These are phyloP conservation scores for Ennomos quercinarius DNA, from an alignment of 2,888 invertebrate genomes.

Conservation along the genomic window DNA sequence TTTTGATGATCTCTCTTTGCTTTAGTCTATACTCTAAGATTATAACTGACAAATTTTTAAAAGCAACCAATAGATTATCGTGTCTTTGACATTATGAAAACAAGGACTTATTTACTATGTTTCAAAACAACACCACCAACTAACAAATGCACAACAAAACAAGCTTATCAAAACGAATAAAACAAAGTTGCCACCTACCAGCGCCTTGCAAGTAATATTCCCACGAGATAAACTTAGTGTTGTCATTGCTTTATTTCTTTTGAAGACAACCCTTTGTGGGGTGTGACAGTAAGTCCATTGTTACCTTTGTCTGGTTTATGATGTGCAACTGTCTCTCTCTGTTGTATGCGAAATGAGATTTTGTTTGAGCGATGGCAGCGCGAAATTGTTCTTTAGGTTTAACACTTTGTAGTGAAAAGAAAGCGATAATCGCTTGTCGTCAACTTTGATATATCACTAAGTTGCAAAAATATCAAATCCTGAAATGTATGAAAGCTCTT, in stretches of 20 bases:
- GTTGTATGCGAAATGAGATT: constrained; percentile 42
- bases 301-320: constrained; percentile 67
- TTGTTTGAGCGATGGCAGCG: constrained; percentile 22
- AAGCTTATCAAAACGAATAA: constrained; percentile 21
- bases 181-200: constrained; percentile 31
- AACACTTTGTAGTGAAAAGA: constrained; percentile 11
- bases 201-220: constrained; percentile 37
- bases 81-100: too few species aligned
- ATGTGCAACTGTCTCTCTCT: constrained; percentile 56
- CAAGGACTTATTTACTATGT: too few species aligned
- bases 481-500: too few species aligned
- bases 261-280: constrained; percentile 66
- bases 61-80: too few species aligned
- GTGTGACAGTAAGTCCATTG: constrained; percentile 50
- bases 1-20: too few species aligned
- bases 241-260: constrained; percentile 38
- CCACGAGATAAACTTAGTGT: constrained; percentile 35
- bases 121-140: too few species aligned
- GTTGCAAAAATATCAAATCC: too few species aligned
- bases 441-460: too few species aligned
- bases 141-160: constrained; percentile 4
- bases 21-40: too few species aligned
- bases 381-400: constrained; percentile 16
- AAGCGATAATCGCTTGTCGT: not conserved
- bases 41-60: too few species aligned